Evolutionary conservation across 2,113 vertebrate genomes (phyloP).

Genomic region (Cepphus grylle): DNA sequence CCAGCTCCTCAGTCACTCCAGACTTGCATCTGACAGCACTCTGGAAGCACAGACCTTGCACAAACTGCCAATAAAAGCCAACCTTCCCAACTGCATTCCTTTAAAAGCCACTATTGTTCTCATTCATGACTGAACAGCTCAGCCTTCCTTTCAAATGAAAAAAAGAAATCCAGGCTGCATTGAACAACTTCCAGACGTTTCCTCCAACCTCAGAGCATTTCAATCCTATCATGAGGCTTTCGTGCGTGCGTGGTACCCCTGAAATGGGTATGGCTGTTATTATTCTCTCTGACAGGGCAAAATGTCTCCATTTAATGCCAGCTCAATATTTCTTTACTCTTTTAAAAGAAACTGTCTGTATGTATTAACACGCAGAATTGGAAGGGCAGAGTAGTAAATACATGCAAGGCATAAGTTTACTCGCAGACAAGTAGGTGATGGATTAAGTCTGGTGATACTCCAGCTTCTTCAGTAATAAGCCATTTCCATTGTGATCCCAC

Average conservation of each 20-base stretch:
- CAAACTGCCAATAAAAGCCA: conserved; percentile 58
- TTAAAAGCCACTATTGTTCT: conserved; percentile 68
- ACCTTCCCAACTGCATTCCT: conserved; percentile 37
- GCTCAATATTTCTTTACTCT: background rate
- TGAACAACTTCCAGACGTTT: conserved; percentile 54
- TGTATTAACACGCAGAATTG: background rate
- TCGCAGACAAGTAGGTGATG: background rate
- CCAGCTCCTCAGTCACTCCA: conserved; percentile 43
- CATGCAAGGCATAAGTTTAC: background rate
- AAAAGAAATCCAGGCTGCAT: background rate
- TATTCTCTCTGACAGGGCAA: background rate
- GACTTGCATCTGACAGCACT: conserved; percentile 49
- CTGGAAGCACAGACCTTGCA: conserved; percentile 35
- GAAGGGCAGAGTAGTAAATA: background rate
- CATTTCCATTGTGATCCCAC: background rate
- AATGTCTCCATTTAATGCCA: background rate
- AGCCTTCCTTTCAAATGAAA: conserved; percentile 17
- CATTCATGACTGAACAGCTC: conserved; percentile 50
- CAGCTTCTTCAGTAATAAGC: background rate
- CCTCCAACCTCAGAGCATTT: background rate
- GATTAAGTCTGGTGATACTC: background rate
- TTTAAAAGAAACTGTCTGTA: background rate
- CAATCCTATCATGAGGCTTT: background rate
- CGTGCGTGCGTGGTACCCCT: background rate
- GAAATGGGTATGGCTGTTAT: background rate